A percentile compares a stretch with the other conserved stretches of the same genome.
phyloP scores from a whole-genome alignment of 1,140 invertebrate genomes.

The Paralvinella palmiformis region DNA sequence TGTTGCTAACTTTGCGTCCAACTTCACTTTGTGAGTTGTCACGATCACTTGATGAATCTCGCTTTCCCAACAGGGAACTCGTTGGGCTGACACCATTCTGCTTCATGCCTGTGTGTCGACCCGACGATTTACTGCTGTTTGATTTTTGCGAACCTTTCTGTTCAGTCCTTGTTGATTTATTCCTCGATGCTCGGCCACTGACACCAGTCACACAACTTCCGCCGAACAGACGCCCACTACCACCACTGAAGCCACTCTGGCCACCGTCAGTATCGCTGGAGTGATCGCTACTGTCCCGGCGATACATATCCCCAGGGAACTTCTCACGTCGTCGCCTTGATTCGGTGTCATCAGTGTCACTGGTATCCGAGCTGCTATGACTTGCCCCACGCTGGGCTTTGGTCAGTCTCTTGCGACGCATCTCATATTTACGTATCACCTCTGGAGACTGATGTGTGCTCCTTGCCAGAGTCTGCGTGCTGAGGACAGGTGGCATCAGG shows the following conservation, averaged over 20 bases:
- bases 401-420: slow-evolving; percentile 62
- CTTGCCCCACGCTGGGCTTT: slow-evolving; percentile 74
- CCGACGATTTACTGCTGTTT: neutral
- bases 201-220: neutral
- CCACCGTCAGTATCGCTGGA: slow-evolving; percentile 45
- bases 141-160: neutral
- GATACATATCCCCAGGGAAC: slow-evolving; percentile 56
- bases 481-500: slow-evolving; percentile 1
- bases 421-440: slow-evolving; percentile 55
- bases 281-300: slow-evolving; percentile 47
- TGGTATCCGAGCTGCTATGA: slow-evolving; percentile 82
- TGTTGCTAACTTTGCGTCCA: slow-evolving; percentile 15
- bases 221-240: neutral
- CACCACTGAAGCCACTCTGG: neutral
- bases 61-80: neutral
- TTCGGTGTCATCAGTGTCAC: slow-evolving; percentile 78
- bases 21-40: neutral
- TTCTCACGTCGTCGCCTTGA: slow-evolving; percentile 70
- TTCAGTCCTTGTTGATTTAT: slow-evolving; percentile 20
- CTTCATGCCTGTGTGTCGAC: neutral
- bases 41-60: neutral
- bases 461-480: neutral
- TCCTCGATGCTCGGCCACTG: slow-evolving; percentile 8
- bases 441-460: slow-evolving; percentile 21
- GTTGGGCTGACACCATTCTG: neutral